phyloP scores from a whole-genome alignment of 2,113 vertebrate species.

The Lycaon pictus region DNA sequence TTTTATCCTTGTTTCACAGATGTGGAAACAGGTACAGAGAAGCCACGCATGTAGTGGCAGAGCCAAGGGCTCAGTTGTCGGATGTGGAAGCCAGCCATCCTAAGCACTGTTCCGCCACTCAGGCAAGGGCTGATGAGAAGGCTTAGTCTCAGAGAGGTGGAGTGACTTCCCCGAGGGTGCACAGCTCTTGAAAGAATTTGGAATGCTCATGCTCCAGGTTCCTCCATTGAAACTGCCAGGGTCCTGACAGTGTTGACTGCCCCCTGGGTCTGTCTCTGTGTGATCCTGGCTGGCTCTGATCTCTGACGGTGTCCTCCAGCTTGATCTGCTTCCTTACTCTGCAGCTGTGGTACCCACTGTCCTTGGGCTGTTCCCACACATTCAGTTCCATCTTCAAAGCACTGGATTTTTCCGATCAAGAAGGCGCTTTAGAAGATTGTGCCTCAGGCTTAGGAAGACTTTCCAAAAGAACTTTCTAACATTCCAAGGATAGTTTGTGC shows the following conservation, averaged over 20 bases:
- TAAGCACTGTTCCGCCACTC: not conserved
- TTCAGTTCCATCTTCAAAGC: constrained; percentile 31
- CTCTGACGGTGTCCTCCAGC: not conserved
- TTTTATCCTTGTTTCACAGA: not conserved
- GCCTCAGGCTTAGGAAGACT: not conserved
- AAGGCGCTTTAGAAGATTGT: constrained; percentile 30
- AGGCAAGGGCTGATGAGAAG: not conserved
- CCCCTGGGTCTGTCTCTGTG: not conserved
- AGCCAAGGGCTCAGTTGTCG: not conserved
- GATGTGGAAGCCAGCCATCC: not conserved
- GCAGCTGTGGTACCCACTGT: not conserved
- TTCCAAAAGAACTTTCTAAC: constrained; percentile 11
- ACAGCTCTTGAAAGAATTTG: not conserved
- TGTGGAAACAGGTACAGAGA: not conserved
- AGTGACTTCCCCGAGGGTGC: not conserved
- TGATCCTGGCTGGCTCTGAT: not conserved
- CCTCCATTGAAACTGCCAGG: not conserved
- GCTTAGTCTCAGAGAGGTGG: not conserved
- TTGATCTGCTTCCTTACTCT: not conserved
- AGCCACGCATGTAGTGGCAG: not conserved
- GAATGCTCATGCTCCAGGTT: not conserved
- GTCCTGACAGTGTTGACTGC: not conserved
- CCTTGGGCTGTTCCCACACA: not conserved
- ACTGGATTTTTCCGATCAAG: constrained; percentile 24
- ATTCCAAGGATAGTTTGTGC: constrained; percentile 17